phyloP scores from a whole-genome alignment of 2,797 vertebrate genomes.

The Xenops minutus region DNA sequence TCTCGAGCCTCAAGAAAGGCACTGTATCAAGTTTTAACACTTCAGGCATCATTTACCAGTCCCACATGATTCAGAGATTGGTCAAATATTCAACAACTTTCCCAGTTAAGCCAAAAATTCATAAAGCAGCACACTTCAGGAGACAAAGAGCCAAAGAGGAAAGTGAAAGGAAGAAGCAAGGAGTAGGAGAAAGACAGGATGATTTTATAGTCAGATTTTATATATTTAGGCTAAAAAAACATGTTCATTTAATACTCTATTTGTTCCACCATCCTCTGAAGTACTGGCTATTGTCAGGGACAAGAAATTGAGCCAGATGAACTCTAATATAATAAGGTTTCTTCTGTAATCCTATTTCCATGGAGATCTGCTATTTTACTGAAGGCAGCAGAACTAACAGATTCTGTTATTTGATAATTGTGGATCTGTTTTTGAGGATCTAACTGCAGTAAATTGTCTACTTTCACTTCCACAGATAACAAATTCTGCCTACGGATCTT shows the following conservation, averaged over 20 bases:
- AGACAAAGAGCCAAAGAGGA: neutral
- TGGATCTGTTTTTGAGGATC: slow-evolving; percentile 50
- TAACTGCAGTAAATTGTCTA: slow-evolving; percentile 18
- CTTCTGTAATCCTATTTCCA: slow-evolving; percentile 53
- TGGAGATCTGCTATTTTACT: slow-evolving; percentile 51
- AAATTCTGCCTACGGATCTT: neutral
- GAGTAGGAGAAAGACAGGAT: neutral
- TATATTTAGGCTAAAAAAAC: neutral
- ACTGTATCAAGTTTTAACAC: neutral
- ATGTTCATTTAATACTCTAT: neutral
- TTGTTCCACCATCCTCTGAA: neutral
- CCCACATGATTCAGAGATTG: neutral
- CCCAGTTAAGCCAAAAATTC: neutral
- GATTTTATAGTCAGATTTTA: neutral
- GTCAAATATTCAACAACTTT: neutral
- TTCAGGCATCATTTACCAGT: neutral
- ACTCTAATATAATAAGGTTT: slow-evolving; percentile 45
- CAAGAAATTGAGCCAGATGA: slow-evolving; percentile 39
- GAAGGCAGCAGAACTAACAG: slow-evolving; percentile 47
- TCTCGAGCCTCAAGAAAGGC: neutral
- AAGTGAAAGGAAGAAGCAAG: neutral
- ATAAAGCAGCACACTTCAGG: neutral
- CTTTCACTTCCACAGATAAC: slow-evolving; percentile 31
- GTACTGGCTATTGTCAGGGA: slow-evolving; percentile 27
- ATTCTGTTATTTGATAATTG: slow-evolving; percentile 60